Base-by-base conservation (phyloP, 2,888 invertebrate species). In the Cryptosula pallasiana region DNA sequence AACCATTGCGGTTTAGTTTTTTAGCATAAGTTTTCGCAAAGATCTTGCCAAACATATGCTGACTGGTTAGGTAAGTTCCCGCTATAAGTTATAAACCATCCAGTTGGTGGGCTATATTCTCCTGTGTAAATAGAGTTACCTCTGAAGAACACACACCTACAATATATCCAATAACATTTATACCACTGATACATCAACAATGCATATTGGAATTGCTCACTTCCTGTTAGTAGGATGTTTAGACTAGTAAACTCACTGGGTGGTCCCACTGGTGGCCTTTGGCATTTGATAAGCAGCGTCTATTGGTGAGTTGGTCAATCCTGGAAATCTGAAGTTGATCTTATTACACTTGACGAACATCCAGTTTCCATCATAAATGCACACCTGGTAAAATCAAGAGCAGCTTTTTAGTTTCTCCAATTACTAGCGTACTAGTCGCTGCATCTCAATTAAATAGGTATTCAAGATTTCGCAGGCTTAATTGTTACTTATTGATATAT, bases 21-120 rank as follows among this genome's bases (percentile, higher is more conserved):
- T 32, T 63, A 63, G 63, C 63, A 63, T 3, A 63, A 27, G 32
- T 63, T 63, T n/a, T 63, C 63, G 32, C 63, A 63, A n/a, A 63
- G 63, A 32, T 63, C 63, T 9, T 63, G 25, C 63, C 63, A 63
- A 13, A 9, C 9, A 32, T 63, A 63, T 2, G 29, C 63, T 34
- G 3, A 5, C 32, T 63, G 63, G n/a, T 63, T 27, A 13, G 63
- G 63, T 32, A 63, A 27, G 9, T 25, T 32, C 63, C 63, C 63
- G 5, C 34, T 34, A 32, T 32, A 32, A 27, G 29, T 32, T 25
- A 63, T 63, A 5, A 27, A 27, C 63, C 63, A 63, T 27, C 20
- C 13, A 45, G 45, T 45, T 13, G 29, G 9, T 5, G 23, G 29
- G 32, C 27, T 63, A 32, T 63, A 63, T 3, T 16, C 32, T 9